Evolutionary conservation across 2,113 vertebrate genomes (phyloP).

Genomic region (Hypocryptadius cinnamomeus): DNA sequence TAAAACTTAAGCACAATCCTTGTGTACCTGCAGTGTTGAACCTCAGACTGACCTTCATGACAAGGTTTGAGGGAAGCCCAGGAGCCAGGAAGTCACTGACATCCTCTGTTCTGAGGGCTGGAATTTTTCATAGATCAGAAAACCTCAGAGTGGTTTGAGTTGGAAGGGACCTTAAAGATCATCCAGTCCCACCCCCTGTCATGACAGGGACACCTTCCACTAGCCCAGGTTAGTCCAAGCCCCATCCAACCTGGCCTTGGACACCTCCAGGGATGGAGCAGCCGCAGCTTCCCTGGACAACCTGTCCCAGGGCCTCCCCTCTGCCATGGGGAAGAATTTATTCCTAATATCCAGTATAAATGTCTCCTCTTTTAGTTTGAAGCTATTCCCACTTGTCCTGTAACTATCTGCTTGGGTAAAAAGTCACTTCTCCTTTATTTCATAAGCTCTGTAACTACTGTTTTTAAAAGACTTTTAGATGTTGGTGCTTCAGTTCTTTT

Average conservation of each 20-base stretch:
- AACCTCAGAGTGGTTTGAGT: neutral
- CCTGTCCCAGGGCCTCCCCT: neutral
- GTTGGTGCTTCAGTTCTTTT: neutral
- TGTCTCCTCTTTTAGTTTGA: neutral
- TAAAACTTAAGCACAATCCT: neutral
- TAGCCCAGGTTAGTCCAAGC: neutral
- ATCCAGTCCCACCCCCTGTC: neutral
- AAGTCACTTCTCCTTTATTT: neutral
- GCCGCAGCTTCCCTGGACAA: neutral
- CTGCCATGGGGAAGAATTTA: neutral
- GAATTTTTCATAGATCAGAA: neutral
- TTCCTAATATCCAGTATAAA: neutral
- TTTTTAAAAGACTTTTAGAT: neutral
- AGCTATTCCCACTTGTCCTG: neutral
- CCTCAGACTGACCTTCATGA: neutral
- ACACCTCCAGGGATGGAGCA: neutral
- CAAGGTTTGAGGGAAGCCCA: neutral
- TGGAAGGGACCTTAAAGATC: neutral
- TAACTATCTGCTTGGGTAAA: neutral
- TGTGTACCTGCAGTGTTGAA: neutral
- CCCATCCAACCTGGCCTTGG: fast-evolving
- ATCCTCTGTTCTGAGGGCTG: neutral
- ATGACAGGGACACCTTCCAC: neutral
- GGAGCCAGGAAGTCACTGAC: neutral
- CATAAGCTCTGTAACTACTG: neutral